A percentile compares a stretch with the other conserved stretches of the same genome.
Evolutionary conservation across 2,888 invertebrate genomes (phyloP).

Genomic region (Hypercompe scribonia): DNA sequence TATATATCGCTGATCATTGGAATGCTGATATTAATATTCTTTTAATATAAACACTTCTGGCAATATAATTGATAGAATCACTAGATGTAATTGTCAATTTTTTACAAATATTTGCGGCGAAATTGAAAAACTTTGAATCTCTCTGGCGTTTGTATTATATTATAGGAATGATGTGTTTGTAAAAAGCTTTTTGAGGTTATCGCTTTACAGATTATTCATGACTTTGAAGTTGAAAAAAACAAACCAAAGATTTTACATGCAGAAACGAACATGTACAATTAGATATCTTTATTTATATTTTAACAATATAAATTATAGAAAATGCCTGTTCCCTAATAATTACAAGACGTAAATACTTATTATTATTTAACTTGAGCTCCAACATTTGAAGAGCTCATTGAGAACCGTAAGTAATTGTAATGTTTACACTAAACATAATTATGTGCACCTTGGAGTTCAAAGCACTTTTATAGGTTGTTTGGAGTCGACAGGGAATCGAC

Average conservation of each 20-base stretch:
- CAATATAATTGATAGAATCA: conserved; percentile 41
- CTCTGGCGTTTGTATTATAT: conserved; percentile 21
- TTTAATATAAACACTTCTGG: conserved; percentile 21
- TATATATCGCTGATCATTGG: conserved; percentile 1
- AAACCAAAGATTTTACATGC: too few species aligned
- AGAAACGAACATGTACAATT: too few species aligned
- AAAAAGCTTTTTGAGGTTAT: not conserved
- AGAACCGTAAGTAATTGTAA: conserved; percentile 53
- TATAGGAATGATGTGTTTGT: conserved; percentile 8
- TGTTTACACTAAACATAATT: conserved; percentile 66
- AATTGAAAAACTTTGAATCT: conserved; percentile 36
- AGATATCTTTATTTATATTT: too few species aligned
- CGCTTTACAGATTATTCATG: not conserved
- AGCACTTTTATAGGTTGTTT: conserved; percentile 62
- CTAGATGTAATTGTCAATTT: conserved; percentile 44
- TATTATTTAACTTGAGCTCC: not conserved
- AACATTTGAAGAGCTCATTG: conserved; percentile 18
- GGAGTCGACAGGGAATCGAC: conserved; percentile 47
- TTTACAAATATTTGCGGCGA: conserved; percentile 33
- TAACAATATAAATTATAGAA: too few species aligned
- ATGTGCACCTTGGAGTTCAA: conserved; percentile 65
- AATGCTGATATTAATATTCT: conserved; percentile 11
- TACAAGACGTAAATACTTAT: not conserved
- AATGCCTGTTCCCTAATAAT: not conserved
- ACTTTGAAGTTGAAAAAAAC: too few species aligned